Evolutionary conservation across 2,797 vertebrate species (phyloP).

Genomic region (Florisuga fusca): DNA sequence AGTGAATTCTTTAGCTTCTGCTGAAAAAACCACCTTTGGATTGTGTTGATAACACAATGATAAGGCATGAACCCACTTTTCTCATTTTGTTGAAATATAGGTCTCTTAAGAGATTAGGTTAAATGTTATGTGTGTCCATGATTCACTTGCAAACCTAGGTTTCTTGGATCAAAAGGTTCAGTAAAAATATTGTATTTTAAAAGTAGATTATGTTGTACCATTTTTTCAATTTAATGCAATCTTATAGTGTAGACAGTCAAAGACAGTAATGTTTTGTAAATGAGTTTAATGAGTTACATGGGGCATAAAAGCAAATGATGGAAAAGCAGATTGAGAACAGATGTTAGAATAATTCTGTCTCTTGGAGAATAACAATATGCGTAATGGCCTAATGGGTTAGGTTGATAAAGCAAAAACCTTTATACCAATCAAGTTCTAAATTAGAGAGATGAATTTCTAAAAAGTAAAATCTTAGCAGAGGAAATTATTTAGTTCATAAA

Average conservation of each 20-base stretch:
- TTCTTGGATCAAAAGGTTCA: background rate
- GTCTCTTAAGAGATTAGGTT: background rate
- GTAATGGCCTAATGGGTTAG: background rate
- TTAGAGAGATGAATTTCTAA: background rate
- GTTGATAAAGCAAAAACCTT: constrained; percentile 10
- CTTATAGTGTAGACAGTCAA: background rate
- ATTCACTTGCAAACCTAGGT: background rate
- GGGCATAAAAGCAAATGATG: constrained; percentile 31
- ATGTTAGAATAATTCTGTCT: constrained; percentile 12
- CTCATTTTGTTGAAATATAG: background rate
- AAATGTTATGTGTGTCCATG: background rate
- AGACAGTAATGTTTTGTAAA: background rate
- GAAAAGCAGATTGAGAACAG: constrained; percentile 19
- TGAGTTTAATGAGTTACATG: constrained; percentile 28
- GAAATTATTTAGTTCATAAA: background rate
- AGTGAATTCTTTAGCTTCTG: background rate
- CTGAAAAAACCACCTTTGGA: background rate
- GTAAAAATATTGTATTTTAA: background rate
- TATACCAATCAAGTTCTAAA: background rate
- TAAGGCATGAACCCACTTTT: background rate
- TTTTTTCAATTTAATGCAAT: background rate
- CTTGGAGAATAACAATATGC: background rate
- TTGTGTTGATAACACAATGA: background rate
- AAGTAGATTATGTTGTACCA: background rate
- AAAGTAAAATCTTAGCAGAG: background rate